Conservation (phyloP, 2,797 vertebrate species). For the Crax fasciolata region DNA sequence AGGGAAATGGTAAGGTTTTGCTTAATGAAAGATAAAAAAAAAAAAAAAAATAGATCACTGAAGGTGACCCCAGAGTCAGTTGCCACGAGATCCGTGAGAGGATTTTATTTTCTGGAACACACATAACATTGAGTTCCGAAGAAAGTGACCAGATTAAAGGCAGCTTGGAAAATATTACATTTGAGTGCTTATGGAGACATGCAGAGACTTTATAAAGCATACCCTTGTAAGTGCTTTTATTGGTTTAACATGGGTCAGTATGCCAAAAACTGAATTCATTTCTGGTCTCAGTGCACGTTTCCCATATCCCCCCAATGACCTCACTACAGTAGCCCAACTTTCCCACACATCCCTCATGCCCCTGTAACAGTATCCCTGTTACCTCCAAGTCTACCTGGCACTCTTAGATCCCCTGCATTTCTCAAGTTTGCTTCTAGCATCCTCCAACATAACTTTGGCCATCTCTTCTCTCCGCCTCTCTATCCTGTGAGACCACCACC, state of each 20-base stretch:
- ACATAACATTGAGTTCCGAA: background rate
- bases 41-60: background rate
- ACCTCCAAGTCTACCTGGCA: background rate
- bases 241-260: background rate
- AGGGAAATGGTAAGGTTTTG: background rate
- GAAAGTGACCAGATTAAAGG: background rate
- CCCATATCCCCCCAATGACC: fast-evolving
- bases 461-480: background rate
- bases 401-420: background rate
- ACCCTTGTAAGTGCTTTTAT: background rate
- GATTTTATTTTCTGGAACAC: background rate
- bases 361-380: background rate
- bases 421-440: fast-evolving
- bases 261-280: background rate
- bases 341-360: background rate
- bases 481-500: background rate
- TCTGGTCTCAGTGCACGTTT: background rate
- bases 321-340: background rate
- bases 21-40: background rate
- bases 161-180: background rate
- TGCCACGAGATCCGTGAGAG: background rate
- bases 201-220: background rate
- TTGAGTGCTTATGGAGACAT: background rate
- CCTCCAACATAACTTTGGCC: background rate
- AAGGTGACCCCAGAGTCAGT: background rate